phyloP scores from a whole-genome alignment of 1,140 invertebrate genomes.

The Brachionus koreanus region DNA sequence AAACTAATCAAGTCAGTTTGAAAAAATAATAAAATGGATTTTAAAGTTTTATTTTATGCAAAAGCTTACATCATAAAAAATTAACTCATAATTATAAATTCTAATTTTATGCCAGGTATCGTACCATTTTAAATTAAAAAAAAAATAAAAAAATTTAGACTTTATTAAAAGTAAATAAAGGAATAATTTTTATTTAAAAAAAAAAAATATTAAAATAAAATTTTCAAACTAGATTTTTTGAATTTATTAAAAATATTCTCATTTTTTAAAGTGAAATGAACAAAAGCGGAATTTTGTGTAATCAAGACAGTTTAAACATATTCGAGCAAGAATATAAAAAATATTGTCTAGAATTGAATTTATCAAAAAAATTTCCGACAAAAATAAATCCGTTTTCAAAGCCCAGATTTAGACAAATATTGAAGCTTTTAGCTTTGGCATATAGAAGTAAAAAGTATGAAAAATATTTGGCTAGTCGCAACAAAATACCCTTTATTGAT shows the following conservation, averaged over 20 bases:
- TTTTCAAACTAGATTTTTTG: neutral
- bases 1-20: too few species aligned
- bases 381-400: neutral
- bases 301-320: neutral
- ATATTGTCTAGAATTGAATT: neutral
- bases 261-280: too few species aligned
- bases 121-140: neutral
- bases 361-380: neutral
- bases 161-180: neutral
- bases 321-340: neutral
- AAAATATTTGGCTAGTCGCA: neutral
- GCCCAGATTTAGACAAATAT: neutral
- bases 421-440: neutral
- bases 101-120: neutral
- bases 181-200: neutral
- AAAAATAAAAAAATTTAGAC: neutral
- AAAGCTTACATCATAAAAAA: neutral
- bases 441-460: neutral
- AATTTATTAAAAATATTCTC: too few species aligned
- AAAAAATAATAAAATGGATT: too few species aligned
- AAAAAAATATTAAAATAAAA: neutral
- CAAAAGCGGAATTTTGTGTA: too few species aligned
- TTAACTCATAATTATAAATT: neutral
- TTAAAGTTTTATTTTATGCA: too few species aligned
- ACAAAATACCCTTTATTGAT: slow-evolving; percentile 4